These are phyloP conservation scores for Cryptoblepharus egeriae DNA, from an alignment of 2,797 vertebrate species.

Conservation along the genomic window DNA sequence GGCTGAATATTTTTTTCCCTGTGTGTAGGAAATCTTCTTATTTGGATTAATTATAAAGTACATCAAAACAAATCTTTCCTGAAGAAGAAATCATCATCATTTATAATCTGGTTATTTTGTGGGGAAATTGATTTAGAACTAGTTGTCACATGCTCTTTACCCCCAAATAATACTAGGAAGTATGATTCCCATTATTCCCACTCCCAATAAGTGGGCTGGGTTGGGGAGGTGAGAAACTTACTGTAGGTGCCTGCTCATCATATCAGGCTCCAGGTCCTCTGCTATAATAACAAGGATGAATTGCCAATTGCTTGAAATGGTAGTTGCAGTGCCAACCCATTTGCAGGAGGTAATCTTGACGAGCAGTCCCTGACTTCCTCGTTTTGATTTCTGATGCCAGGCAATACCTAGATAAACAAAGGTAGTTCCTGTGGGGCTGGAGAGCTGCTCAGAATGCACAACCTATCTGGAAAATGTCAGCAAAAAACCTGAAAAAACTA, in stretches of 20 bases:
- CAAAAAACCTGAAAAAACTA: neutral
- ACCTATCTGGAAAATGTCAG: neutral
- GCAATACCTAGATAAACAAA: constrained; percentile 9
- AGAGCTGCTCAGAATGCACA: neutral
- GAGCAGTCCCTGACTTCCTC: neutral
- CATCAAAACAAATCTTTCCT: neutral
- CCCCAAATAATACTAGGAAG: no score
- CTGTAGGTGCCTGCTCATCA: neutral
- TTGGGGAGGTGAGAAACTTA: no score
- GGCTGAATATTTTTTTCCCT: neutral
- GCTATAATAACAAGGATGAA: constrained; percentile 44
- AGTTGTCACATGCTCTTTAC: no score
- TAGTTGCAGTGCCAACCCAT: constrained; percentile 22
- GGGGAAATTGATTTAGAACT: no score
- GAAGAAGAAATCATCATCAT: constrained; percentile 11
- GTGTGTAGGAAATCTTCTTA: constrained; percentile 7
- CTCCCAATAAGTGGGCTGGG: no score
- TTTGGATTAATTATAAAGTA: constrained; percentile 2
- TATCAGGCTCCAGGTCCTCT: neutral
- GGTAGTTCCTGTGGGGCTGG: neutral
- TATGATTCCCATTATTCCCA: no score
- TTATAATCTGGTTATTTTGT: neutral
- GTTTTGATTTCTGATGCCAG: neutral
- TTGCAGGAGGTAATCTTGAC: constrained; percentile 19
- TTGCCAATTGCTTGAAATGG: constrained; percentile 15